Evolutionary conservation across 2,797 vertebrate genomes (phyloP), one percentile per base, ranked within the genome.

Genomic region (Hyperoplus immaculatus): DNA sequence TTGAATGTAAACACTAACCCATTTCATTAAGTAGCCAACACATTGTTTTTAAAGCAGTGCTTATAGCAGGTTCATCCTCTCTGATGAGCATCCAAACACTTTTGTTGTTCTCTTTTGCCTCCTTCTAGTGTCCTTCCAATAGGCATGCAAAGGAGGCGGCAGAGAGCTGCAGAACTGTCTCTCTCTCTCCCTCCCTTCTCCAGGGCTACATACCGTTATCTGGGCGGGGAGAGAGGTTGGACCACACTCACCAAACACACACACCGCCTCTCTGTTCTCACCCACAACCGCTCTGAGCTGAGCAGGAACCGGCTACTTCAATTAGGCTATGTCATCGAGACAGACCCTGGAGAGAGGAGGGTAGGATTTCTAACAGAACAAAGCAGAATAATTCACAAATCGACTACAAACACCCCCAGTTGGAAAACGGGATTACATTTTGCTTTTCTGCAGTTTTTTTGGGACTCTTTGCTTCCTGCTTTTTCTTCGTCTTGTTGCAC

Each of bases 221-320:
- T 93, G 94, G 95, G 94, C 90, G 94, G 89, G 73, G 92, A 81
- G 51, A 86, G 51, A 13, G 18, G 15, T 38, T 18, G 74, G 75
- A 46, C 65, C 72, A 50, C 29, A 29, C 29, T 29, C 29, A 29
- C 29, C 29, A 29, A 29, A 29, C 29, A 29, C 29, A 50, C 45
- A 73, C 84, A 71, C 80, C 54, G 55, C 75, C 87, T 81, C 71
- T 75, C 72, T 82, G 72, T 69, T 66, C 79, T 84, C 83, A 68
- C 62, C 75, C 72, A 84, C 83, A 72, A 29, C 75, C 70, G 75
- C 39, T 58, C 63, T 8, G 65, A 74, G 58, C 80, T 8, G 65
- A 74, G 58, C 80, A 81, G 69, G 66, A 82, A 46, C 87, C 88
- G 80, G 87, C 50, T 21, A 38, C 14, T 66, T 13, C 13, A 29